Base-by-base conservation (phyloP, 2,888 invertebrate species). In the Encarsia formosa region DNA sequence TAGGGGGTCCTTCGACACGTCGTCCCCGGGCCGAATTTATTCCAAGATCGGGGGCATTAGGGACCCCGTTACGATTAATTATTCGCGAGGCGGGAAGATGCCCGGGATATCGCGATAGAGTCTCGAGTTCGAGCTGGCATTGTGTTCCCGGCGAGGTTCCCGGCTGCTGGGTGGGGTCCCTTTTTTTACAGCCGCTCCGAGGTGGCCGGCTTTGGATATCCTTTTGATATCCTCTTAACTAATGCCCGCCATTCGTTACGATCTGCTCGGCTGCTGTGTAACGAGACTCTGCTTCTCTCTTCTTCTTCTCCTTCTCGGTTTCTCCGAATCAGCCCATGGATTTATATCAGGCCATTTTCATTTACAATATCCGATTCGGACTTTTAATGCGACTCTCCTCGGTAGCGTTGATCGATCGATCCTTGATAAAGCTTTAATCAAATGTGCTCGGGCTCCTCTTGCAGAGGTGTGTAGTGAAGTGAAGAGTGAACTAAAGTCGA, bases 141-240 rank as follows among this genome's bases (percentile, higher is more conserved):
- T 73, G 73, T 73, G 60, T 68, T 24, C 6, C 64, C 63, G 56
- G 64, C 58, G 60, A 44, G 37, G 24, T 59, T 54, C 57, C 39
- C 65, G 63, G 29, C 32, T 20, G 22, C 41, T 69, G 71, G 72
- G 71, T 71, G 70, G 69, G 71, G 70, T 69, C 64, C 54, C 40
- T 24, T n/a, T 57, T 16, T 23, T 24, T 40, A 23, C 13, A 5
- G 23, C n/a, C 34, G 43, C 69, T 68, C 64, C 69, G 70, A 66
- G 73, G 73, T 73, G 73, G 71, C 68, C 71, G 60, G 61, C 66
- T 63, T 65, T 64, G 66, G 65, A 68, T 72, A 71, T 73, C 69
- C 71, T 71, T 73, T 73, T 73, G 73, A 73, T 73, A 73, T 73
- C 69, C 72, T 70, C 73, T 73, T 73, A 73, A 73, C 73, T 73